Base-by-base conservation (phyloP, 1,140 invertebrate genomes). In the Megathymus violae region DNA sequence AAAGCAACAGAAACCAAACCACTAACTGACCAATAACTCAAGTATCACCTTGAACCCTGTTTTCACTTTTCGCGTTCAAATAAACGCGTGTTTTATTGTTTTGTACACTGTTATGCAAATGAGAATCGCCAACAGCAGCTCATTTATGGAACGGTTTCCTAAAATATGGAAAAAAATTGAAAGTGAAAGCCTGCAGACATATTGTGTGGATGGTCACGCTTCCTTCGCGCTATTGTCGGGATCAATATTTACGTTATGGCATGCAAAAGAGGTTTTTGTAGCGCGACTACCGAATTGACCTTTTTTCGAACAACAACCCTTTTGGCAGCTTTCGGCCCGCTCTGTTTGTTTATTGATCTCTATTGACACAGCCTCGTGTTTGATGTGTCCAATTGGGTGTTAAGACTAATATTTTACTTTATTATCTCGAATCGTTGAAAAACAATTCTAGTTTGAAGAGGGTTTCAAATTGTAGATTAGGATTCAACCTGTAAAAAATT, bases 221-320 rank as follows among this genome's bases (percentile, higher is more conserved):
- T 85, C 82, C 80, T 79, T 72, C 68, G 51, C 65, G 62, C 77
- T 74, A 80, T 88, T 84, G 76, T 80, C 38, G 43, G 51, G 47
- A 85, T 86, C 86, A 90, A 89, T 90, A 90, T 90, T 90, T 88
- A 90, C 80, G 80, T 79, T 84, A 64, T 76, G 54, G 64, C 63
- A 89, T 89, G 88, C 88, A 90, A 90, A 90, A 89, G 66, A 85
- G 74, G 69, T 90, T 90, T 88, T 87, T 88, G 77, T 69, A 74
- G 76, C 64, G 13, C 63, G 41, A 76, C 88, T 90, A 90, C 88
- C 70, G 85, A 81, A 84, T 88, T 74, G 75, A 59, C 74, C 77
- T 82, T 87, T 85, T 88, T 85, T 85, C 80, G 7, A 62, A 63
- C 66, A 78, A 61, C 76, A 86, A 84, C 83, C 85, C 82, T 86